Conservation (phyloP, 1,140 invertebrate genomes). For the Proales similis region DNA sequence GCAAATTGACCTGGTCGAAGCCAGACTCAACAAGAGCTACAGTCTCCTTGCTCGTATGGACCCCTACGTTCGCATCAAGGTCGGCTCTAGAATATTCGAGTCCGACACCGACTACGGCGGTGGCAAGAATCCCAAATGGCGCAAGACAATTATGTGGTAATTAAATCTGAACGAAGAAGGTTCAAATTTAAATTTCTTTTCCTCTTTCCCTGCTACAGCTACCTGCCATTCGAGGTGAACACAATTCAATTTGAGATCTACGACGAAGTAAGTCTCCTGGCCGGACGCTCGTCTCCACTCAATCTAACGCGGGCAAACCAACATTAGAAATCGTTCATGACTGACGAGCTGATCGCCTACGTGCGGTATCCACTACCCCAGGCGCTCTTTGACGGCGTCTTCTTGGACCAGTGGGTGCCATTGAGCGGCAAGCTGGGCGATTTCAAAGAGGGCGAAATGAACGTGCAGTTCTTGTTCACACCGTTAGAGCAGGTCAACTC, state of each 20-base stretch:
- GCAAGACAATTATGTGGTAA: constrained; percentile 82
- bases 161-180: constrained; percentile 37
- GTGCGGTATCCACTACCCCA: constrained; percentile 70
- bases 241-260: constrained; percentile 85
- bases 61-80: constrained; percentile 80
- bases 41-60: constrained; percentile 83
- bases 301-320: constrained; percentile 38
- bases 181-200: constrained; percentile 10
- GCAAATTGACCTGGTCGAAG: constrained; percentile 53
- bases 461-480: constrained; percentile 58
- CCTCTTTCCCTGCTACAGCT: constrained; percentile 57
- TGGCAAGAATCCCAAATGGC: constrained; percentile 89
- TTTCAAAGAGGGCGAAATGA: constrained; percentile 73
- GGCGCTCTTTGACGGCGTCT: constrained; percentile 73
- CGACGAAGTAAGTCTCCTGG: constrained; percentile 64
- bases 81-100: constrained; percentile 87
- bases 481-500: no score
- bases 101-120: constrained; percentile 87
- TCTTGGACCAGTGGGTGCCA: constrained; percentile 84
- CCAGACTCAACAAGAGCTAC: constrained; percentile 90
- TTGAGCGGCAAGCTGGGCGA: constrained; percentile 85
- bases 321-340: constrained; percentile 74
- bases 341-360: constrained; percentile 91
- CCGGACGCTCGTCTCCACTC: constrained; percentile 6
- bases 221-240: constrained; percentile 75